Conservation (phyloP, 2,888 invertebrate species). For the Lithophane ornitopus region DNA sequence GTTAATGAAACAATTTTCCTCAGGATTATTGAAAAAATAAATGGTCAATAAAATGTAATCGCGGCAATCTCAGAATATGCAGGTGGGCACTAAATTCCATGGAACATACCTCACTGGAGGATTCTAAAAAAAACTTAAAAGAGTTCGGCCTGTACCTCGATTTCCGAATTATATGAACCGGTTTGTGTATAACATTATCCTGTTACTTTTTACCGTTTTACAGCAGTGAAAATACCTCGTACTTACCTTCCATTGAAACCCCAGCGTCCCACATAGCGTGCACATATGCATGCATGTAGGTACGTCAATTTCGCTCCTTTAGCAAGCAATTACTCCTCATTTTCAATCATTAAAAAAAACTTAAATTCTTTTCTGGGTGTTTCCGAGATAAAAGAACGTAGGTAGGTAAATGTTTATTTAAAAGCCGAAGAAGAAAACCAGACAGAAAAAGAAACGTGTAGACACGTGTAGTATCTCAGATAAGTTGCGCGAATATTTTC, state of each 20-base stretch:
- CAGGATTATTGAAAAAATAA: constrained; percentile 41
- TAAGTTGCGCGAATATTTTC: background rate
- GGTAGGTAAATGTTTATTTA: background rate
- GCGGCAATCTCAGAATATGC: constrained; percentile 45
- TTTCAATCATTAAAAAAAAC: constrained; percentile 37
- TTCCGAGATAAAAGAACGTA: constrained; percentile 7
- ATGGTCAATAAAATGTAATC: constrained; percentile 36
- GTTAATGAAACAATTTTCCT: constrained; percentile 48
- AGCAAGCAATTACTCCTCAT: constrained; percentile 53
- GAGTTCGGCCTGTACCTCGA: constrained; percentile 68
- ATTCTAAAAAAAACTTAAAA: constrained; percentile 59
- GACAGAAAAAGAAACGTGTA: background rate
- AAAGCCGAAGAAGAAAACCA: background rate
- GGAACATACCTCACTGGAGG: constrained; percentile 36
- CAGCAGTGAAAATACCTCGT: constrained; percentile 68
- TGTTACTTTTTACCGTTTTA: constrained; percentile 87
- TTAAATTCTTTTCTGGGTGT: constrained; percentile 23
- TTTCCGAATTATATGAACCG: constrained; percentile 82
- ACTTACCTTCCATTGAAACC: constrained; percentile 59
- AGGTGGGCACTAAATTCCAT: constrained; percentile 50
- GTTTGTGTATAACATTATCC: constrained; percentile 79
- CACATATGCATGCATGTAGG: constrained; percentile 67
- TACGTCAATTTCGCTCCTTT: constrained; percentile 63
- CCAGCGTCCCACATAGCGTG: constrained; percentile 72
- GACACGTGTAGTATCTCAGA: background rate